Percentiles rank a stretch among this genome's conserved stretches.
Evolutionary conservation across 2,113 vertebrate genomes (phyloP).

Genomic region (Crotophaga sulcirostris): DNA sequence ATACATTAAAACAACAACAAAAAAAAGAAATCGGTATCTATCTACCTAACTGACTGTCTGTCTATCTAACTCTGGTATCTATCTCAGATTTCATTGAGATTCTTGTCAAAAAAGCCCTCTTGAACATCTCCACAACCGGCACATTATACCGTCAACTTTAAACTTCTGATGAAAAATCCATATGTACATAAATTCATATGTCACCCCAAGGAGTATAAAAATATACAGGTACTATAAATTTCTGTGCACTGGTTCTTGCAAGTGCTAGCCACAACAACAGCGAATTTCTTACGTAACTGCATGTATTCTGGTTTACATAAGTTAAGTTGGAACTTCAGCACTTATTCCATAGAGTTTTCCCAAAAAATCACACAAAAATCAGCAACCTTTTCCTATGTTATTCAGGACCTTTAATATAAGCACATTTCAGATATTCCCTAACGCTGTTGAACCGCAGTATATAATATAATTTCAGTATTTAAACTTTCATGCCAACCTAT

Average conservation of each 20-base stretch:
- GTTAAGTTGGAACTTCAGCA: not conserved
- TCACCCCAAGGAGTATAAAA: not conserved
- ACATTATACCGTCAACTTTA: not conserved
- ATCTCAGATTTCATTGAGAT: not conserved
- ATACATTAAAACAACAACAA: not conserved
- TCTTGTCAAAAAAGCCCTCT: not conserved
- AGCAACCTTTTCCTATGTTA: not conserved
- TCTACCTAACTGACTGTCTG: too few species aligned
- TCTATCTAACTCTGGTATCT: not conserved
- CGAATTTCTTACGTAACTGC: not conserved
- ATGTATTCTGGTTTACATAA: accelerated
- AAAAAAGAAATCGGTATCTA: not conserved
- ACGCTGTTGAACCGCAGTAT: not conserved
- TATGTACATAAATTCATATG: not conserved
- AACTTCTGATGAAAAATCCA: conserved; percentile 26
- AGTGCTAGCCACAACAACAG: not conserved
- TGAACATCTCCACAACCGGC: not conserved
- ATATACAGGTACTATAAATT: not conserved
- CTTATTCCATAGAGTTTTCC: not conserved
- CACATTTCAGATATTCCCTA: not conserved
- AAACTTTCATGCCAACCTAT: not conserved
- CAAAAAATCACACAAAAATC: not conserved
- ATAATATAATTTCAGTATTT: not conserved
- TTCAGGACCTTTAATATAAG: not conserved
- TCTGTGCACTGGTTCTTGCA: not conserved